Evolutionary conservation across 30 jellyfish, hydroid and myxozoan genomes (phyloP).

Genomic region (Aurelia sp.): DNA sequence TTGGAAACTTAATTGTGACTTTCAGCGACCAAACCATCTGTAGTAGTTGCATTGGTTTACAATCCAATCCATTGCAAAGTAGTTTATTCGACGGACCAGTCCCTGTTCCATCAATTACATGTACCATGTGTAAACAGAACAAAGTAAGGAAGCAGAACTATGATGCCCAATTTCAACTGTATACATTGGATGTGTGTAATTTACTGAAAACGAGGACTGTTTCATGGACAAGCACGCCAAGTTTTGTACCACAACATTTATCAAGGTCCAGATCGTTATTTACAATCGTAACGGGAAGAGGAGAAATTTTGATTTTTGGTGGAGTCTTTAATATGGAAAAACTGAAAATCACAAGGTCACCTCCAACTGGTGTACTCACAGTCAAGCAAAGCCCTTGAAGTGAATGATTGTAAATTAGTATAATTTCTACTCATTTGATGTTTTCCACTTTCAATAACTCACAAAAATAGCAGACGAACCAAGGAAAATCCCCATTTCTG

Average conservation of each 20-base stretch:
- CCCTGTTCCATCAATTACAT: slow-evolving; percentile 34
- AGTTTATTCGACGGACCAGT: slow-evolving; percentile 56
- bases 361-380: slow-evolving; percentile 43
- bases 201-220: slow-evolving; percentile 7
- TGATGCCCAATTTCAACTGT: slow-evolving; percentile 83
- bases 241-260: slow-evolving; percentile 45
- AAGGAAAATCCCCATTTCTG: too few relatives aligned
- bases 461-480: too few relatives aligned
- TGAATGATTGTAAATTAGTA: background rate
- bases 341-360: slow-evolving; percentile 21
- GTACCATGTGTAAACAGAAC: slow-evolving; percentile 24
- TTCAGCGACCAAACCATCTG: slow-evolving; percentile 92
- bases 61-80: slow-evolving; percentile 25
- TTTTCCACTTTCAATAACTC: too few relatives aligned
- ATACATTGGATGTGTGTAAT: slow-evolving; percentile 59
- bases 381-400: background rate
- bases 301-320: slow-evolving; percentile 89
- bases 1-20: slow-evolving; percentile 56
- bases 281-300: slow-evolving; percentile 66
- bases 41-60: slow-evolving; percentile 51
- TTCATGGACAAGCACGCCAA: slow-evolving; percentile 61
- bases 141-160: slow-evolving; percentile 28
- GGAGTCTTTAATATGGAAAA: slow-evolving; percentile 72
- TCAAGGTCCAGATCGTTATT: slow-evolving; percentile 82
- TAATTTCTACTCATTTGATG: too few relatives aligned